Base-by-base conservation (phyloP, 53 echinoderm and acorn worm species). In the Pentamera pediparva region DNA sequence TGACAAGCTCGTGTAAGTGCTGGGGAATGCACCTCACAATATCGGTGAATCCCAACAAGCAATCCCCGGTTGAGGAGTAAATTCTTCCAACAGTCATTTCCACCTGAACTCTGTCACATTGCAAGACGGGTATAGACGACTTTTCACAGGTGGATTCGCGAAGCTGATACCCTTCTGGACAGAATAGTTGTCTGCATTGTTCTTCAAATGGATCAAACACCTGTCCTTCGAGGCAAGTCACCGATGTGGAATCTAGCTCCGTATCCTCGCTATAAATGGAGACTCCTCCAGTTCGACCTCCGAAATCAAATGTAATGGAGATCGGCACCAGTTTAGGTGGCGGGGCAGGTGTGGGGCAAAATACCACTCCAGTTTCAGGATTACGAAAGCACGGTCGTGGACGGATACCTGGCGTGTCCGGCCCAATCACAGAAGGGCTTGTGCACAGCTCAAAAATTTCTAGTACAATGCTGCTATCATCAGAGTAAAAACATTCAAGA, bases 291-390 rank as follows among this genome's bases (percentile, higher is more conserved):
- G 43, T 25, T 25, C 45, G 17, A 28, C 67, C 29, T 11, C 43
- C 45, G 39, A 67, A 67, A 28, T 67, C 39, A 41, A 67, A 67
- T 8, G 45, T 43, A 28, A 67, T 67, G 6, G 67, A 67, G 15
- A 67, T 67, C 17, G 67, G 67, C 6, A 67, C 67, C 4, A 67
- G 43, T 4, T 40, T 12, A 28, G 45, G 45, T 12, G 41, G 36
- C 1, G 37, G 37, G 19, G 65, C 37, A 37, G 41, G 65, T 39
- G 24, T 64, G 37, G 20, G 21, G 21, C 67, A 41, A 29, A 10
- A 43, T 21, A 27, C 3, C 27, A 27, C 45, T 13, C 43, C 29
- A 17, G 43, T 25, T 39, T 62, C 32, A 3, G 9, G 0, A 19
- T 35, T 6, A 37, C 3, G 21, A 15, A 41, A 41, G 15, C 43